Base-by-base conservation (phyloP, 2,797 vertebrate genomes). In the Acanthurus leucopareius region DNA sequence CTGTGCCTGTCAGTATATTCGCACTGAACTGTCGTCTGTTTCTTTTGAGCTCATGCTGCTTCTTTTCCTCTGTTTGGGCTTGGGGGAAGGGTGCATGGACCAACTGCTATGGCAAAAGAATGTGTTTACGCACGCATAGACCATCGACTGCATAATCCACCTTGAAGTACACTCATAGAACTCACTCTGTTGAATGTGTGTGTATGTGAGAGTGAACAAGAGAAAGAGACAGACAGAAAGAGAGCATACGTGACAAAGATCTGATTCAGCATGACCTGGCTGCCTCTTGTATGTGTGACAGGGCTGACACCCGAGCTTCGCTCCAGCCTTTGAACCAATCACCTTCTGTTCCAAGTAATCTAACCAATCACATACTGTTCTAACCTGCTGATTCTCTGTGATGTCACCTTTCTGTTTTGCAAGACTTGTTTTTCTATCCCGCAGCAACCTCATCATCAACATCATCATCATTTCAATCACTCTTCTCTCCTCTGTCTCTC, bases 11-110 rank as follows among this genome's bases (percentile, higher is more conserved):
- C 75, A 56, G 63, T 81, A 73, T 72, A 73, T 89, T 20, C 88
- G 88, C 90, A 91, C 82, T 86, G 49, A 88, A 79, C 64, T 78
- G 32, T 35, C 32, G 65, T 88, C 70, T 85, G 69, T 88, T 92
- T 87, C 82, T 86, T 93, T 93, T 90, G 83, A 88, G 89, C 93
- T 95, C 91, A 94, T 93, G 92, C 93, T 91, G 93, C 94, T 95
- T 92, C 86, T 94, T 94, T 89, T 94, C 91, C 88, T 94, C 93
- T 90, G 90, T 91, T 95, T 93, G 92, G 90, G 89, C 70, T 77
- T 84, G 75, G 79, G 83, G 84, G 80, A 81, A 78, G 79, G 85
- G 82, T 93, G 92, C 90, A 93, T 94, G 93, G 91, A 93, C 79
- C 79, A 72, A 82, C 89, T 80, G 86, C 91, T 84, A 85, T 91